Evolutionary conservation across 2,113 vertebrate genomes (phyloP).

Genomic region (Dascyllus trimaculatus): DNA sequence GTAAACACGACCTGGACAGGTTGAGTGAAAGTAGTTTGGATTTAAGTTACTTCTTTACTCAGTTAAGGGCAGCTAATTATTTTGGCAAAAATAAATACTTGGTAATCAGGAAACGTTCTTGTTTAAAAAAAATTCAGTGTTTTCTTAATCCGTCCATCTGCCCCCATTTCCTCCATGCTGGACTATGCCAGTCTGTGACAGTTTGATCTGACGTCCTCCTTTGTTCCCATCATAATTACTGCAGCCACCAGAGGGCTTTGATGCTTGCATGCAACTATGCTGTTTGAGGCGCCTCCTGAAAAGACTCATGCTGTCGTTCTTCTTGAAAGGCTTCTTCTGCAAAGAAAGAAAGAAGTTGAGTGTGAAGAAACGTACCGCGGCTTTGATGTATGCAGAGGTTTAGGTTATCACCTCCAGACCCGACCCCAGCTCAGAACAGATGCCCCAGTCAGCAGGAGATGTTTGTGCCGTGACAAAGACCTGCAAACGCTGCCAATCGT

Average conservation of each 20-base stretch:
- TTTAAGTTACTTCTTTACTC: no score
- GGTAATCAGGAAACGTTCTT: no score
- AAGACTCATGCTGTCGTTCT: neutral
- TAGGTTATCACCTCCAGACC: slow-evolving; percentile 12
- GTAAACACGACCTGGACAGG: no score
- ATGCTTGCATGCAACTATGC: neutral
- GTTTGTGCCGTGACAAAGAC: slow-evolving; percentile 23
- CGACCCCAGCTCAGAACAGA: slow-evolving; percentile 18
- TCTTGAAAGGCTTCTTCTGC: neutral
- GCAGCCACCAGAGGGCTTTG: neutral
- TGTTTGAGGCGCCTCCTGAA: neutral
- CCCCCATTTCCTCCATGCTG: no score
- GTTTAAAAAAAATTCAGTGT: neutral
- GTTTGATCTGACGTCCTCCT: neutral
- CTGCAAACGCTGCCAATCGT: slow-evolving; percentile 1
- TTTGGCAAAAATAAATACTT: no score
- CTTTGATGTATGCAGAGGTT: slow-evolving; percentile 12
- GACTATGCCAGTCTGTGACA: neutral
- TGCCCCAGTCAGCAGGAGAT: slow-evolving; percentile 18
- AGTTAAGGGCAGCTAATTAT: no score
- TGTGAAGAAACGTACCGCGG: no score
- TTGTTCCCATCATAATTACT: neutral
- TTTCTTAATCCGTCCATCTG: neutral
- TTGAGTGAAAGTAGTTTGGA: no score
- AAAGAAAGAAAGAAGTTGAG: neutral